Percentiles rank a stretch among this genome's conserved stretches.
These are phyloP conservation scores for Dinocampus coccinellae DNA, from an alignment of 2,888 invertebrate genomes.

Conservation along the genomic window DNA sequence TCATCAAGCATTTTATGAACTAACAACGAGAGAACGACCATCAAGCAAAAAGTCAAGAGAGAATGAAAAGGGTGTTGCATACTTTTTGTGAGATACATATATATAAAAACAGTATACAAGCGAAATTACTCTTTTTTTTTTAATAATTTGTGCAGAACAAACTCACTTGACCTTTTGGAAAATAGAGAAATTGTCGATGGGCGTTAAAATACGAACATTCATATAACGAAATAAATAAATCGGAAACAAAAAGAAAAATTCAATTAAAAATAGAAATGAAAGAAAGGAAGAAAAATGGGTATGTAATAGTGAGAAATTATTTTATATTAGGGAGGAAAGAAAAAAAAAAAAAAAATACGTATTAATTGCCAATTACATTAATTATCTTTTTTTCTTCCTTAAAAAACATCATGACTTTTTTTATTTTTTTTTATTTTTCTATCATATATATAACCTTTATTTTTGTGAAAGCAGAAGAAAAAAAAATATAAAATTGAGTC, in stretches of 20 bases:
- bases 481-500: slow-evolving; percentile 28
- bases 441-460: too few species aligned
- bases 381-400: not conserved
- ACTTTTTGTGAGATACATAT: not conserved
- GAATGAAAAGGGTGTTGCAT: not conserved
- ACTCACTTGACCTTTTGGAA: not conserved
- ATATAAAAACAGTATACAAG: not conserved
- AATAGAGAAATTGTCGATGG: not conserved
- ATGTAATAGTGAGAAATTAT: too few species aligned
- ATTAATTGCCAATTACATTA: not conserved
- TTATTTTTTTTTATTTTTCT: too few species aligned
- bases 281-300: too few species aligned
- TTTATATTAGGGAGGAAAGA: not conserved
- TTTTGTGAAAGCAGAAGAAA: not conserved
- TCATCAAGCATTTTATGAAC: slow-evolving; percentile 29
- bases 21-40: not conserved
- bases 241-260: too few species aligned
- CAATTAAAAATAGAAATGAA: too few species aligned
- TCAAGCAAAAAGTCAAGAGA: slow-evolving; percentile 15
- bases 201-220: not conserved
- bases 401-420: too few species aligned
- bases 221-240: too few species aligned
- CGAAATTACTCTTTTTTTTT: not conserved
- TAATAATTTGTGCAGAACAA: slow-evolving; percentile 14
- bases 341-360: too few species aligned